A percentile compares a stretch with the other conserved stretches of the same genome.
Conservation (phyloP, 2,113 vertebrate genomes). For the Corythornis vintsioides region DNA sequence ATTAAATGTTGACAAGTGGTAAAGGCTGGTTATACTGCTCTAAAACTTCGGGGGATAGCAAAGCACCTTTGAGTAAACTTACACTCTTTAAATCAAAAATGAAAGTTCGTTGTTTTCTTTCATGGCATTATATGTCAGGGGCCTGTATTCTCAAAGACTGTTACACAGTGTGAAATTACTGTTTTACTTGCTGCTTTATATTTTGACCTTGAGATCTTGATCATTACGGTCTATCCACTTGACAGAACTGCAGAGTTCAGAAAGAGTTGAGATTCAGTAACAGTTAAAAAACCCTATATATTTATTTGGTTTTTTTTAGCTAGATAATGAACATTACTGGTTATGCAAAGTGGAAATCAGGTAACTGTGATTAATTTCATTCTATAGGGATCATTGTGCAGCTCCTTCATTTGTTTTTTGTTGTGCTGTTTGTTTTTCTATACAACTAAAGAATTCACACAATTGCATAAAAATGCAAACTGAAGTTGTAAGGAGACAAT, state of each 20-base stretch:
- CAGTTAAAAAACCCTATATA: not conserved
- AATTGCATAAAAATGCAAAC: not conserved
- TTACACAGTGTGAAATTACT: constrained; percentile 29
- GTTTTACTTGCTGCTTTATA: constrained; percentile 5
- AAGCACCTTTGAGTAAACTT: constrained; percentile 57
- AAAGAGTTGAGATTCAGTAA: not conserved
- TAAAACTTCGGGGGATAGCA: constrained; percentile 61
- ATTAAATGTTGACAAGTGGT: constrained; percentile 58
- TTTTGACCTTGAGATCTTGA: constrained; percentile 53
- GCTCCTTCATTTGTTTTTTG: not conserved
- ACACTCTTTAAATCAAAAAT: constrained; percentile 42
- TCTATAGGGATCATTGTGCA: not conserved
- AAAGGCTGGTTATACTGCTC: constrained; percentile 34
- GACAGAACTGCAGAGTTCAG: not conserved
- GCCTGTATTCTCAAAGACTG: constrained; percentile 22
- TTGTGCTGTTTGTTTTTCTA: not conserved
- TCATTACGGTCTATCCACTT: not conserved
- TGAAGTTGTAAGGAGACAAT: not conserved
- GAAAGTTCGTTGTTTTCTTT: constrained; percentile 23
- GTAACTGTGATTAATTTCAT: not conserved
- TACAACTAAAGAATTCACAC: not conserved
- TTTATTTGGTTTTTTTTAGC: not conserved
- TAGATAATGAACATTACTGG: not conserved
- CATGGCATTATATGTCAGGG: constrained; percentile 7
- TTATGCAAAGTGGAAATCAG: not conserved